Evolutionary conservation across 2,888 invertebrate species (phyloP).

Genomic region (Andrena dorsata): DNA sequence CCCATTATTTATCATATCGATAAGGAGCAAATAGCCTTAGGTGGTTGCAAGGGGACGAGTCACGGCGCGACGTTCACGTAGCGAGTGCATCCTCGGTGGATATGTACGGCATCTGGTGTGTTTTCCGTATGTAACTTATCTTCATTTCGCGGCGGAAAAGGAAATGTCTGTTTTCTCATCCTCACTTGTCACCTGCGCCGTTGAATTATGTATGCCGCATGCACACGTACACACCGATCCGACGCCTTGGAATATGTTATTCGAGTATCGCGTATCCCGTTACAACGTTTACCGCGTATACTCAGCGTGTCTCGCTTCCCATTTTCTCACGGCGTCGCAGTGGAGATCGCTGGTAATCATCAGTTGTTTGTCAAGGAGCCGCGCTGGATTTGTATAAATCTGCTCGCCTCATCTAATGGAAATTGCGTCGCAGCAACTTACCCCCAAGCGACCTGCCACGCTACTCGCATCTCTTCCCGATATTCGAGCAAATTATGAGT

Average conservation of each 20-base stretch:
- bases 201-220: slow-evolving; percentile 74
- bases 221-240: slow-evolving; percentile 35
- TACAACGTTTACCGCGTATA: slow-evolving; percentile 64
- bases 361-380: slow-evolving; percentile 32
- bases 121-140: slow-evolving; percentile 73
- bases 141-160: slow-evolving; percentile 75
- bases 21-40: slow-evolving; percentile 43
- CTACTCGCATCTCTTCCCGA: no score
- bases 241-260: slow-evolving; percentile 60
- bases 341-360: slow-evolving; percentile 30
- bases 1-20: slow-evolving; percentile 56
- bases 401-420: neutral
- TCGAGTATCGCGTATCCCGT: slow-evolving; percentile 53
- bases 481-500: no score
- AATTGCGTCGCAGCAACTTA: neutral
- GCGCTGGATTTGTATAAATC: neutral
- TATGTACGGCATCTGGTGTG: slow-evolving; percentile 53
- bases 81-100: slow-evolving; percentile 44
- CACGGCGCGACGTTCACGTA: slow-evolving; percentile 29
- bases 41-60: slow-evolving; percentile 19
- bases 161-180: slow-evolving; percentile 77
- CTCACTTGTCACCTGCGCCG: slow-evolving; percentile 72
- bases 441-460: no score
- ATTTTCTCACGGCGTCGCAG: slow-evolving; percentile 28
- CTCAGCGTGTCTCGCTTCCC: slow-evolving; percentile 29